Conservation (phyloP, 1,140 invertebrate genomes). For the Drosophila ercepeae region DNA sequence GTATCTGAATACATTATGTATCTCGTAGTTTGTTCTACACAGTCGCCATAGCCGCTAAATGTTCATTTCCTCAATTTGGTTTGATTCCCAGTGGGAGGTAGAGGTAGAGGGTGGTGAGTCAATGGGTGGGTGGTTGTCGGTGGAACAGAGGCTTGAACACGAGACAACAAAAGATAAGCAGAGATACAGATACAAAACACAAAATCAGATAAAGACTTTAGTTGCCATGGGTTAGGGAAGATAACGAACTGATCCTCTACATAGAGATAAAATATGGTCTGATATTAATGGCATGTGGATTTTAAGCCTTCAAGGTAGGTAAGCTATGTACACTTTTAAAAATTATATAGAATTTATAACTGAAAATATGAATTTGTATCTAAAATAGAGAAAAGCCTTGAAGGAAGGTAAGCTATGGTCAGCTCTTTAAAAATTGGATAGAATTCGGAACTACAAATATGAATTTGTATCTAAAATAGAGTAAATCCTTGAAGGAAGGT, state of each 20-base stretch:
- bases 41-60: slow-evolving; percentile 59
- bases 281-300: slow-evolving; percentile 15
- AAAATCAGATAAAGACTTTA: slow-evolving; percentile 20
- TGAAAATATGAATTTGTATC: neutral
- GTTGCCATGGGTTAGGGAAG: slow-evolving; percentile 18
- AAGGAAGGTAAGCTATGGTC: too few species aligned
- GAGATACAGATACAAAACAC: slow-evolving; percentile 9
- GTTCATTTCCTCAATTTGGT: slow-evolving; percentile 78
- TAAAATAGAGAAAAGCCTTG: too few species aligned
- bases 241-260: slow-evolving; percentile 14
- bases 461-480: too few species aligned
- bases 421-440: too few species aligned
- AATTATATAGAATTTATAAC: neutral
- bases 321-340: neutral
- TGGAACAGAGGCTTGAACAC: slow-evolving; percentile 10
- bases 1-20: slow-evolving; percentile 19
- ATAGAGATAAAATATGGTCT: slow-evolving; percentile 36
- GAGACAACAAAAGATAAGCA: slow-evolving; percentile 39
- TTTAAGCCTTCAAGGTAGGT: neutral
- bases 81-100: slow-evolving; percentile 48
- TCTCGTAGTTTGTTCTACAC: slow-evolving; percentile 49
- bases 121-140: neutral
- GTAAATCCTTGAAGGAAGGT: too few species aligned
- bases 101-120: too few species aligned
- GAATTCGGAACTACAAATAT: too few species aligned